A percentile compares a stretch with the other conserved stretches of the same genome.
phyloP scores from a whole-genome alignment of 2,113 vertebrate species.

The Numida meleagris region DNA sequence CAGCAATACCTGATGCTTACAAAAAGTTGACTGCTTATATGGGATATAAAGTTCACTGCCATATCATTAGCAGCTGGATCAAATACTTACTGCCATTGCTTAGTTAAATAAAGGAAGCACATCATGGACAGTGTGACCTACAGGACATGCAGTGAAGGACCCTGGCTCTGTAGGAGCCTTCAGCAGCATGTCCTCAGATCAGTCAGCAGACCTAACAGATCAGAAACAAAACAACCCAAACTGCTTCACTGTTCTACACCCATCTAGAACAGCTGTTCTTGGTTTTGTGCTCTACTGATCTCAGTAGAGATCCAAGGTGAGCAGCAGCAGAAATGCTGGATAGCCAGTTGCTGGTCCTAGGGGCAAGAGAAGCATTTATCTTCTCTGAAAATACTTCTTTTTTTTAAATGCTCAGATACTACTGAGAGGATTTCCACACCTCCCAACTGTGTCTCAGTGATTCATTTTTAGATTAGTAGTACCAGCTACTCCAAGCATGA shows the following conservation, averaged over 20 bases:
- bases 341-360: not conserved
- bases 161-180: not conserved
- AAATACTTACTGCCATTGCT: not conserved
- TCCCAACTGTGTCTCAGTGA: not conserved
- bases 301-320: not conserved
- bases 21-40: not conserved
- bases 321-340: not conserved
- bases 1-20: not conserved
- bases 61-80: not conserved
- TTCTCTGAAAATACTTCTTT: not conserved
- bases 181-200: not conserved
- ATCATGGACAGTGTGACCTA: fast-evolving
- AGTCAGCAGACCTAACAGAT: not conserved
- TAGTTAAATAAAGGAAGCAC: not conserved
- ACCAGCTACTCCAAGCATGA: not conserved
- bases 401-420: not conserved
- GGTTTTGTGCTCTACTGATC: not conserved
- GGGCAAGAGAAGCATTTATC: not conserved
- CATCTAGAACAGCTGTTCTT: fast-evolving
- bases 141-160: not conserved
- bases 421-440: not conserved
- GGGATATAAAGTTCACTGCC: not conserved
- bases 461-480: not conserved
- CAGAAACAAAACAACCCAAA: not conserved
- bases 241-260: not conserved